These are phyloP conservation scores for Steinernema scapterisci DNA, from an alignment of 2,888 invertebrate species.

Conservation along the genomic window DNA sequence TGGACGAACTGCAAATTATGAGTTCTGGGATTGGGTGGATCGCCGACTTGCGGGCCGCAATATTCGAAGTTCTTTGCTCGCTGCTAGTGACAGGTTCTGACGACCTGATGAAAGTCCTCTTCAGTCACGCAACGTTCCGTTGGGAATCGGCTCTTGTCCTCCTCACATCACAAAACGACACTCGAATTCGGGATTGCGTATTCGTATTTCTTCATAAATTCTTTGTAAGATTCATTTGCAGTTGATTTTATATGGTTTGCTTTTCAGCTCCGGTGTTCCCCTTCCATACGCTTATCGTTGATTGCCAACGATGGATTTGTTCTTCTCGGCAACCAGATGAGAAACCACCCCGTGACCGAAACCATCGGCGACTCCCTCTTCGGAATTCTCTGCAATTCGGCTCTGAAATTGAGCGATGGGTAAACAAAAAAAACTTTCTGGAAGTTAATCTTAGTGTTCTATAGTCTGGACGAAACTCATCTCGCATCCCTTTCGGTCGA, in stretches of 20 bases:
- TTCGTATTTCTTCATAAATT: slow-evolving; percentile 53
- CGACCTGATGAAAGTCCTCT: slow-evolving; percentile 38
- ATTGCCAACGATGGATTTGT: slow-evolving; percentile 55
- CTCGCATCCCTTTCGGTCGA: slow-evolving; percentile 52
- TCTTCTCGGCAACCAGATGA: slow-evolving; percentile 61
- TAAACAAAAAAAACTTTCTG: slow-evolving; percentile 42
- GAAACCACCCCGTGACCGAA: slow-evolving; percentile 44
- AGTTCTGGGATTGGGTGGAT: not conserved
- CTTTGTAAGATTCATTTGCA: slow-evolving; percentile 40
- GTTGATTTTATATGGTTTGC: not conserved
- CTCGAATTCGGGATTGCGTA: slow-evolving; percentile 44
- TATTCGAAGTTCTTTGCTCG: slow-evolving; percentile 16
- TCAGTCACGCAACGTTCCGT: slow-evolving; percentile 42
- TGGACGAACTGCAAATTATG: not conserved
- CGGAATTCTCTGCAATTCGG: slow-evolving; percentile 59
- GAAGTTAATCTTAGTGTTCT: slow-evolving; percentile 43
- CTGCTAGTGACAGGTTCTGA: slow-evolving; percentile 32
- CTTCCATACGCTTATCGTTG: slow-evolving; percentile 49
- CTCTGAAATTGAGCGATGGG: slow-evolving; percentile 58
- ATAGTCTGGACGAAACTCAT: slow-evolving; percentile 53
- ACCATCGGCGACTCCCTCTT: slow-evolving; percentile 58
- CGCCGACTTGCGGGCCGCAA: not conserved
- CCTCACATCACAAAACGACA: slow-evolving; percentile 50
- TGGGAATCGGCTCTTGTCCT: slow-evolving; percentile 54
- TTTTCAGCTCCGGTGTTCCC: slow-evolving; percentile 50